phyloP scores from a whole-genome alignment of 1,140 invertebrate genomes.

The Phymastichus coffea region DNA sequence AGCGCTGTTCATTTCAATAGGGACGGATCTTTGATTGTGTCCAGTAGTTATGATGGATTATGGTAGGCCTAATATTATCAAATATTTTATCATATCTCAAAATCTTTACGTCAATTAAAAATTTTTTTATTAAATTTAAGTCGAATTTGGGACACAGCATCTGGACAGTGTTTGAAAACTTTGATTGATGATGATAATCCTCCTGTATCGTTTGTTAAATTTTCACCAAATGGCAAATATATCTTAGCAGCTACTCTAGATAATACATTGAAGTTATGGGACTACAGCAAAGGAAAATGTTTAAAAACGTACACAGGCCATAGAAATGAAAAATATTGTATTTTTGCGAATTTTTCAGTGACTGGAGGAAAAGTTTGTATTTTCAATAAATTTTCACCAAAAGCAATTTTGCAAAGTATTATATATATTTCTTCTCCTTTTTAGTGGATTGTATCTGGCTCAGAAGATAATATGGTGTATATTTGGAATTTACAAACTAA shows the following conservation, averaged over 20 bases:
- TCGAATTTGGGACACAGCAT: conserved; percentile 99
- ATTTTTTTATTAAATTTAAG: conserved; percentile 58
- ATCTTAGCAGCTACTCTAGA: conserved; percentile 97
- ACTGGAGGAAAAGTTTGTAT: conserved; percentile 92
- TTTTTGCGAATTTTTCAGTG: conserved; percentile 99
- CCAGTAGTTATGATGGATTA: conserved; percentile 98
- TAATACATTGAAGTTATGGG: conserved; percentile 98
- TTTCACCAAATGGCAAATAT: conserved; percentile 99
- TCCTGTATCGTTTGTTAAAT: conserved; percentile 99
- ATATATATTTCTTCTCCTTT: conserved; percentile 32
- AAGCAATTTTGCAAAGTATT: background rate
- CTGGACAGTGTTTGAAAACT: conserved; percentile 98
- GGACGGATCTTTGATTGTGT: conserved; percentile 97
- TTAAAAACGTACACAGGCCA: conserved; percentile 98
- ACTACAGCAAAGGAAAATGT: conserved; percentile 97
- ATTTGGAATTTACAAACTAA: conserved; percentile 99
- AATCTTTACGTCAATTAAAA: conserved; percentile 3
- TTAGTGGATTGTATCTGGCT: conserved; percentile 99
- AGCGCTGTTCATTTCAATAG: conserved; percentile 98
- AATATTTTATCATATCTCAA: conserved; percentile 15
- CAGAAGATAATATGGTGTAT: conserved; percentile 99
- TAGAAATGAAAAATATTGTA: conserved; percentile 99
- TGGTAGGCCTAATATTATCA: conserved; percentile 66
- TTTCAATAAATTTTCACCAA: background rate
- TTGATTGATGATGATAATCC: conserved; percentile 98